Base-by-base conservation (phyloP, 2,888 invertebrate species). In the Ornithoptera alexandrae region DNA sequence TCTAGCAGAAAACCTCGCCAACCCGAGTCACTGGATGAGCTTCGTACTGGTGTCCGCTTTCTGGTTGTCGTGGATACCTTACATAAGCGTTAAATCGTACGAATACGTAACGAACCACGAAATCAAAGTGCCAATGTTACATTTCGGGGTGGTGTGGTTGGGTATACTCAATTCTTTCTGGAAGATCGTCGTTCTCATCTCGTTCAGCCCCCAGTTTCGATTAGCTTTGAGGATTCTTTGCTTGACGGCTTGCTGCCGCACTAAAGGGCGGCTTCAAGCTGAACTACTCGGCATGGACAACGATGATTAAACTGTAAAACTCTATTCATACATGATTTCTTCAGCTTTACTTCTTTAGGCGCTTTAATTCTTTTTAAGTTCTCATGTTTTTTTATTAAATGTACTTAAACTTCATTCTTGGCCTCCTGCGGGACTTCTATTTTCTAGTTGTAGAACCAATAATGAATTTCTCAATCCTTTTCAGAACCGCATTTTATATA, bases 11-110 rank as follows among this genome's bases (percentile, higher is more conserved):
- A 97, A 97, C 88, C 94, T 98, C 74, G 95, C 97, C 76, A 98
- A 98, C 90, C 98, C 98, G 74, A 97, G 97, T 93, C 98, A 99
- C 93, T 95, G 97, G 89, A 98, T 98, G 95, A 98, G 98, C 81
- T 98, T 99, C 90, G 95, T 98, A 78, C 94, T 99, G 80, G 97
- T 98, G 76, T 93, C 97, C 78, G 94, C 97, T 70, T 99, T 98
- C 92, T 97, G 97, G 95, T 91, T 98, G 74, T 97, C 98, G 78
- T 99, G 99, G 99, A 94, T 96, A 74, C 99, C 99, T 36, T 98
- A 97, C 92, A 96, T 98, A 74, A 94, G 95, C 70, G 94, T 98
- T 75, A 95, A 96, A 76, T 92, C 97, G 73, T 97, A 97, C 90
- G 97, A 96, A 85, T 94, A 94, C 84, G 88, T 94, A 79, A 94